Evolutionary conservation across 2,113 vertebrate genomes (phyloP).

Genomic region (Onychostruthus taczanowskii): DNA sequence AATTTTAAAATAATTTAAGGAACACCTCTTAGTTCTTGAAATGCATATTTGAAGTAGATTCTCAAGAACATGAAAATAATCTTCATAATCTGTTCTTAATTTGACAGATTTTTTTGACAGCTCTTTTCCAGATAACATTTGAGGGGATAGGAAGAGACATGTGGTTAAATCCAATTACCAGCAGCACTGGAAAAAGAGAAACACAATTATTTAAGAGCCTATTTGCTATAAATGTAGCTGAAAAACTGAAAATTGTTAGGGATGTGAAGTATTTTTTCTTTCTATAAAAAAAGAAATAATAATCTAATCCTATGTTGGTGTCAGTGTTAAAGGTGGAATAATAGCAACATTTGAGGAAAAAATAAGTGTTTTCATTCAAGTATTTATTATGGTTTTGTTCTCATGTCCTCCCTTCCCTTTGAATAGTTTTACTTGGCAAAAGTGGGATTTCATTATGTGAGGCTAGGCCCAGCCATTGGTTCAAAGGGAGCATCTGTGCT

Average conservation of each 20-base stretch:
- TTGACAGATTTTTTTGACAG: neutral
- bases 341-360: neutral
- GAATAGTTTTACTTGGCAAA: neutral
- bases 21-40: neutral
- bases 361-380: neutral
- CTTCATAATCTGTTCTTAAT: neutral
- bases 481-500: neutral
- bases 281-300: neutral
- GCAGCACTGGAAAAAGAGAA: neutral
- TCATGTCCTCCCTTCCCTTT: neutral
- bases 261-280: neutral
- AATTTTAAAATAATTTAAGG: neutral
- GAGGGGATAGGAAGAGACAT: neutral
- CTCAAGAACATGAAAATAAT: neutral
- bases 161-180: neutral
- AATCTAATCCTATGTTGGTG: neutral
- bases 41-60: neutral
- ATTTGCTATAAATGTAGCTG: neutral
- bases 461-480: neutral
- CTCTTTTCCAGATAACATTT: neutral
- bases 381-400: neutral
- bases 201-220: fast-evolving
- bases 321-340: neutral
- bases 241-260: neutral
- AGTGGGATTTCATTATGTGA: neutral